A percentile compares a stretch with the other conserved stretches of the same genome.
phyloP scores from a whole-genome alignment of 2,797 vertebrate genomes.

The Chelon labrosus region DNA sequence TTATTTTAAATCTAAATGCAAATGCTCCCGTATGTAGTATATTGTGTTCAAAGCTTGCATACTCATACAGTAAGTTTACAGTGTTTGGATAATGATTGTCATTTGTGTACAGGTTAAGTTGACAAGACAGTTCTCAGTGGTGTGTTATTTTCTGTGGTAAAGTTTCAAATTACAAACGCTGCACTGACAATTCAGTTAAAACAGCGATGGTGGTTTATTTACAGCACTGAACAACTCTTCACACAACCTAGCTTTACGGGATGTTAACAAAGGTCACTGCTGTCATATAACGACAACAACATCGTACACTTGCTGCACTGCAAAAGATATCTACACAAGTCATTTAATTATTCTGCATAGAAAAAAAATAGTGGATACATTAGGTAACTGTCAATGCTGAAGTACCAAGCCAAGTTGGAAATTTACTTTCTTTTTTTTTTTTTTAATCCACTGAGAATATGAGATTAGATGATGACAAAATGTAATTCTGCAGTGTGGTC shows the following conservation, averaged over 20 bases:
- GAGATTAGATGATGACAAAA: conserved; percentile 28
- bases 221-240: conserved; percentile 69
- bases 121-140: background rate
- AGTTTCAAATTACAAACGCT: conserved; percentile 48
- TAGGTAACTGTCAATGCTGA: background rate
- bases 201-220: conserved; percentile 54
- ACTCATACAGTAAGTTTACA: conserved; percentile 19
- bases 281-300: conserved; percentile 46
- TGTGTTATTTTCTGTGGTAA: conserved; percentile 16
- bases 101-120: background rate
- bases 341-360: conserved; percentile 26
- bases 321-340: conserved; percentile 46
- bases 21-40: background rate
- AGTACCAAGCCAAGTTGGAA: background rate
- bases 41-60: conserved; percentile 9
- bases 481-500: conserved; percentile 74
- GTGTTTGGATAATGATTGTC: conserved; percentile 39
- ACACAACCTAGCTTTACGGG: conserved; percentile 64
- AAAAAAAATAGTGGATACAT: background rate
- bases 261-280: conserved; percentile 61
- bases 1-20: conserved; percentile 2
- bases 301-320: conserved; percentile 66
- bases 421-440: background rate
- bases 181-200: conserved; percentile 36
- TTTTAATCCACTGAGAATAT: conserved; percentile 21